These are phyloP conservation scores for Poeciliopsis retropinna DNA, from an alignment of 2,113 vertebrate genomes.

Conservation along the genomic window DNA sequence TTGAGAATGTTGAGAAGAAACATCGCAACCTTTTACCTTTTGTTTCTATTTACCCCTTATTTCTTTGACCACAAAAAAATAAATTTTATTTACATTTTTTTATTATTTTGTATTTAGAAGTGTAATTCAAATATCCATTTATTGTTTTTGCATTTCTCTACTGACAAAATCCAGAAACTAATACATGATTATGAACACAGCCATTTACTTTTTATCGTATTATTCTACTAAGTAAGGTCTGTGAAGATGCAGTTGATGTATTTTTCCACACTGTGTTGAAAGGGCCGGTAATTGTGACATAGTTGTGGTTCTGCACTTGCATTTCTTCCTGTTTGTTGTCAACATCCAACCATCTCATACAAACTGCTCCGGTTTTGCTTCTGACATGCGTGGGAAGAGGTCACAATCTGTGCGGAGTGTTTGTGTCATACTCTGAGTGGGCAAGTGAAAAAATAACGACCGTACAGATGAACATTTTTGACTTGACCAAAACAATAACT, in stretches of 20 bases:
- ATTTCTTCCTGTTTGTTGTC: constrained; percentile 38
- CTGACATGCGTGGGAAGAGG: constrained; percentile 32
- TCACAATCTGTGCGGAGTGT: constrained; percentile 10
- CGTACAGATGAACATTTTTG: constrained; percentile 12
- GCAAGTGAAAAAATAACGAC: constrained; percentile 44
- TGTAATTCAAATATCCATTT: neutral
- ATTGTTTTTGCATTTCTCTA: neutral
- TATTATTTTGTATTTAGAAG: neutral
- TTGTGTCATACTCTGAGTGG: constrained; percentile 55
- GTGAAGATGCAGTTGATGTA: neutral
- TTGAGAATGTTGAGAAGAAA: too few relatives aligned
- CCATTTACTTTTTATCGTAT: neutral
- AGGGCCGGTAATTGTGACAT: constrained; percentile 46
- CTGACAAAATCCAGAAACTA: neutral
- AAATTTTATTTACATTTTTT: too few relatives aligned
- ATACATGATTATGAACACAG: neutral
- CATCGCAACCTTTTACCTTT: too few relatives aligned
- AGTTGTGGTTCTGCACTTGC: constrained; percentile 13
- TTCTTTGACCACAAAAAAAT: neutral
- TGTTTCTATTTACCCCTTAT: too few relatives aligned
- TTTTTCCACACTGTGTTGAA: neutral
- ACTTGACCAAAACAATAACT: constrained; percentile 46
- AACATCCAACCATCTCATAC: constrained; percentile 14
- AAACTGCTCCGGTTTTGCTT: constrained; percentile 36
- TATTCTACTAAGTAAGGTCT: neutral